These are phyloP conservation scores for Edolisoma coerulescens DNA, from an alignment of 2,113 vertebrate genomes.

Conservation along the genomic window DNA sequence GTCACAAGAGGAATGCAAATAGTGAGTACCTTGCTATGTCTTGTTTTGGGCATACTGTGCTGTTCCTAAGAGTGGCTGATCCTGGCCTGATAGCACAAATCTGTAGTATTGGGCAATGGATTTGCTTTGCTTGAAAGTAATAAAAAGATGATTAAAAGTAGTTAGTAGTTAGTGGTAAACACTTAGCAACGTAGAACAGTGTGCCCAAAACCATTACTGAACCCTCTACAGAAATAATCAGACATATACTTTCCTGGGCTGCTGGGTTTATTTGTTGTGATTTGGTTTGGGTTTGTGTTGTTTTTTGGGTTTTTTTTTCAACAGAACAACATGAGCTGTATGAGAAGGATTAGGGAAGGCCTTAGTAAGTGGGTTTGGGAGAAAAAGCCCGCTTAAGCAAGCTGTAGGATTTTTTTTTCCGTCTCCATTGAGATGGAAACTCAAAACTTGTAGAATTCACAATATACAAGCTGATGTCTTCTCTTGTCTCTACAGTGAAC, in stretches of 20 bases:
- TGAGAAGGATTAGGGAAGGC: background rate
- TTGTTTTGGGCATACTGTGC: background rate
- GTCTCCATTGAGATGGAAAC: background rate
- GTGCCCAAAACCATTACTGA: background rate
- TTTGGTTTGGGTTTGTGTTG: background rate
- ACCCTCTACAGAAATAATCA: background rate
- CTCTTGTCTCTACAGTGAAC: constrained; percentile 69
- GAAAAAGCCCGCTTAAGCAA: background rate
- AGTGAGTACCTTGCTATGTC: background rate
- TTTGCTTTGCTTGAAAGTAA: background rate
- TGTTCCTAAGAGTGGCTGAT: background rate
- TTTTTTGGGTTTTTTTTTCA: background rate
- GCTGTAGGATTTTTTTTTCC: background rate
- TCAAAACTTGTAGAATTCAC: background rate
- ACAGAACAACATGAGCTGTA: background rate
- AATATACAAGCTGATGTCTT: background rate
- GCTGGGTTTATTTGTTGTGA: background rate
- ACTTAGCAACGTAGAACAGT: background rate
- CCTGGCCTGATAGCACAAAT: background rate
- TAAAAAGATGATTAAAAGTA: background rate
- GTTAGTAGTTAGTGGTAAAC: background rate
- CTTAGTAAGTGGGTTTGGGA: background rate
- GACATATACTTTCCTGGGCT: background rate
- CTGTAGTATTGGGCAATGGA: background rate
- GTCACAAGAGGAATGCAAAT: background rate